A percentile compares a stretch with the other conserved stretches of the same genome.
These are phyloP conservation scores for Ectropis grisescens DNA, from an alignment of 1,140 invertebrate species.

Conservation along the genomic window DNA sequence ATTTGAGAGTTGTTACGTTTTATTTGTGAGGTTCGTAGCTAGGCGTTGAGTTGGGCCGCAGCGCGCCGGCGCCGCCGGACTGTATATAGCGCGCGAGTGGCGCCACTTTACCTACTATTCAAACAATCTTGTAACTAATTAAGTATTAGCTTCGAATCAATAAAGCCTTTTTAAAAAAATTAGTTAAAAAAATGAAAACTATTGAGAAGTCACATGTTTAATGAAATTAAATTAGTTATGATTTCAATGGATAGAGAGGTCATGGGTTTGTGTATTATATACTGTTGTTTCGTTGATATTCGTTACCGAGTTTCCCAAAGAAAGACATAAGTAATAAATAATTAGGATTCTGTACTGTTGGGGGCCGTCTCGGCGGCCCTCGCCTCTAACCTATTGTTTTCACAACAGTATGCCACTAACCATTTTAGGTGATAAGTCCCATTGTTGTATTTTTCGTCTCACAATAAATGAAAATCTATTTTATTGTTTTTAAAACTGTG, in stretches of 20 bases:
- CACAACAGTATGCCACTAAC: slow-evolving; percentile 67
- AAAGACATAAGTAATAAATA: slow-evolving; percentile 60
- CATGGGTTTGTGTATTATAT: slow-evolving; percentile 62
- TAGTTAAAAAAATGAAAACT: slow-evolving; percentile 62
- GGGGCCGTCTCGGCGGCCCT: slow-evolving; percentile 14
- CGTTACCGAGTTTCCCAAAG: slow-evolving; percentile 64
- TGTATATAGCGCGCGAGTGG: slow-evolving; percentile 11
- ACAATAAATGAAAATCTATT: slow-evolving; percentile 71
- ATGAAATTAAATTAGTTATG: slow-evolving; percentile 55
- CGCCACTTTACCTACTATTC: slow-evolving; percentile 40
- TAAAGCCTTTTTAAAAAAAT: slow-evolving; percentile 67
- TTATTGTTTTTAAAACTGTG: slow-evolving; percentile 64
- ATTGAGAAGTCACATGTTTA: slow-evolving; percentile 64
- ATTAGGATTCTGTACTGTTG: slow-evolving; percentile 51
- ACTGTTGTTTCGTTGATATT: slow-evolving; percentile 62
- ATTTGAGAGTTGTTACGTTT: slow-evolving; percentile 64
- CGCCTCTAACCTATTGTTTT: slow-evolving; percentile 55
- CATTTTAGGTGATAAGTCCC: slow-evolving; percentile 68
- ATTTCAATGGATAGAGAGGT: slow-evolving; percentile 58
- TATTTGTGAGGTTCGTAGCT: slow-evolving; percentile 35
- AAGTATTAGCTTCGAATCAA: slow-evolving; percentile 68
- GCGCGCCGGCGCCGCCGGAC: slow-evolving; percentile 14
- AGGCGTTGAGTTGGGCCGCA: slow-evolving; percentile 11
- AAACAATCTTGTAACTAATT: slow-evolving; percentile 68
- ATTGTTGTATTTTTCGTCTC: slow-evolving; percentile 71